phyloP scores from a whole-genome alignment of 2,113 vertebrate genomes.

The Gasterosteus aculeatus region DNA sequence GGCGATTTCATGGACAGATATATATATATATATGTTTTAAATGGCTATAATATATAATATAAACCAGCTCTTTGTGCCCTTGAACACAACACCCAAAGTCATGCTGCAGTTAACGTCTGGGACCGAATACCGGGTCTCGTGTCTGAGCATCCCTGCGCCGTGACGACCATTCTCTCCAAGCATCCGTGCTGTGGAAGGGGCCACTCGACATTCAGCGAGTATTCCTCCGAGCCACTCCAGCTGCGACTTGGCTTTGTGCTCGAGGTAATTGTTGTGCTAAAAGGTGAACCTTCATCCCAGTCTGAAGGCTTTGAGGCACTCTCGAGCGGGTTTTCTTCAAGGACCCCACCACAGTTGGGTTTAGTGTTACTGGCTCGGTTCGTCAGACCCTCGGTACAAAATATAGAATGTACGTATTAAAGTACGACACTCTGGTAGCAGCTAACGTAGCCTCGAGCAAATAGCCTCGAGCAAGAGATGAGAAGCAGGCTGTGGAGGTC shows the following conservation, averaged over 20 bases:
- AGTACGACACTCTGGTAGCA: background rate
- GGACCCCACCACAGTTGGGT: background rate
- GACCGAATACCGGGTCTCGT: background rate
- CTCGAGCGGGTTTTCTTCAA: background rate
- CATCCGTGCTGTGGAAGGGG: background rate
- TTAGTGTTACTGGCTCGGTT: background rate
- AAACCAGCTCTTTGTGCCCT: background rate
- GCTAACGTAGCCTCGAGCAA: background rate
- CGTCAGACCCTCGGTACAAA: background rate
- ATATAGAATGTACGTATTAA: background rate
- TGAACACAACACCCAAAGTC: background rate
- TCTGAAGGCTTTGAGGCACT: background rate
- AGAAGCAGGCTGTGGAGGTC: background rate
- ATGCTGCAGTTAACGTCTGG: background rate
- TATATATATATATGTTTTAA: background rate
- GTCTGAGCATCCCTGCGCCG: background rate
- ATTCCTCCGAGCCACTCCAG: conserved; percentile 14
- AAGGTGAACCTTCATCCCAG: conserved; percentile 8
- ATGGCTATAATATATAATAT: background rate
- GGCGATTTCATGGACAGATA: conserved; percentile 31
- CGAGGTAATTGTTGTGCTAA: conserved; percentile 1
- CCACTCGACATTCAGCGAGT: background rate
- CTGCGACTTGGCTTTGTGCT: conserved; percentile 1
- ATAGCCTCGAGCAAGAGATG: background rate
- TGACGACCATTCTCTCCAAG: background rate